Base-by-base conservation (phyloP, 2,888 invertebrate genomes). In the Poecilus cupreus region DNA sequence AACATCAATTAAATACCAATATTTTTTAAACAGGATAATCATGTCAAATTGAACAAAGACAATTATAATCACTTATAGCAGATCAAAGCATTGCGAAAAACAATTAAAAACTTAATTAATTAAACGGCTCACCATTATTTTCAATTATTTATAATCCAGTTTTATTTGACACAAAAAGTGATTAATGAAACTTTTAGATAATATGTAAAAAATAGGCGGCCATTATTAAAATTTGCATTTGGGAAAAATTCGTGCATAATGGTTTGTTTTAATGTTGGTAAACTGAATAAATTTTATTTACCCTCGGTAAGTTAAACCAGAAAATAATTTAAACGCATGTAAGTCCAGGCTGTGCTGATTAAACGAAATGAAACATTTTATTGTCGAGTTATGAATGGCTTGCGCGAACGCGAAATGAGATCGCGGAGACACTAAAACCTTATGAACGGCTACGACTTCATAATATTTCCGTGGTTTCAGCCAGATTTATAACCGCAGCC, bases 311-410 rank as follows among this genome's bases (percentile, higher is more conserved):
- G 64, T 32, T 16, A 68, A 68, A 68, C n/a, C 60, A 60, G 32
- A 32, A 64, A 20, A 68, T 68, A 68, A 37, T 68, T 68, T 18
- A 37, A 37, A 13, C 10, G 16, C 18, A 68, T 68, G 64, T 39
- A 68, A 68, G 64, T 37, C 64, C 64, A 37, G 37, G 37, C 11
- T 13, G 64, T 51, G 26, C 49, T 49, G 74, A 49, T 74, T 51
- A 74, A 51, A 74, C 49, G 49, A 74, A 74, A 74, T 74, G 74
- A 74, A 74, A 74, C 74, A 74, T 46, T 74, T 74, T 74, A 74
- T 74, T 46, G 51, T 49, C 16, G 24, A 13, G 49, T 74, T 51
- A 32, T 74, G 51, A 74, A 74, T 74, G 74, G 74, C 26, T 22
- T 5, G 51, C 51, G 64, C 37, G 37, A 68, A 51, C 74, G 18